These are phyloP conservation scores for Rhinoptilus africanus DNA, from an alignment of 2,113 vertebrate genomes.

Conservation along the genomic window DNA sequence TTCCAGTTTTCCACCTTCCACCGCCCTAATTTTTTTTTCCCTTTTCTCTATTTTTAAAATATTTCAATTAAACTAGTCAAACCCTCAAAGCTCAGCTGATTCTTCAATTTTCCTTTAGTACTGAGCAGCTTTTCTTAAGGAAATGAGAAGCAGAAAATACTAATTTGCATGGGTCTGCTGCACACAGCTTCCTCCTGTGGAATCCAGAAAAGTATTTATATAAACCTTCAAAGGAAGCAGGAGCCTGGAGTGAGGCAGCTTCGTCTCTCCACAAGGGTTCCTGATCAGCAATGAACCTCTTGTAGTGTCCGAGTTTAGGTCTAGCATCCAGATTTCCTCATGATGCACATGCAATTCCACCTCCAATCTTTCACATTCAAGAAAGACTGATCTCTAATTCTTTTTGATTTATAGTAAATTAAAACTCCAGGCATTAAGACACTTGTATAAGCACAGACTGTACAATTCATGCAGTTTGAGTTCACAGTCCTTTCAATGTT, in stretches of 20 bases:
- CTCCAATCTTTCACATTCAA: not conserved
- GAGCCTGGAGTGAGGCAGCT: not conserved
- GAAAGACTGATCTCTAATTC: not conserved
- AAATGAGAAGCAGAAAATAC: not conserved
- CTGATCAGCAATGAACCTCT: not conserved
- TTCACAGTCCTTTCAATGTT: not conserved
- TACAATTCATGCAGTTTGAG: not conserved
- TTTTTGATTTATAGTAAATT: not conserved
- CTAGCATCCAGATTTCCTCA: not conserved
- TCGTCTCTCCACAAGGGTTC: not conserved
- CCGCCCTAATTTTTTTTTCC: not conserved
- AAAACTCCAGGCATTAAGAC: not conserved
- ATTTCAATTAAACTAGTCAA: not conserved
- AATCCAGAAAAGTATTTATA: not conserved
- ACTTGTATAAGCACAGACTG: not conserved
- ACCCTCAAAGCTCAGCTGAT: not conserved
- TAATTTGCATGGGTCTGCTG: not conserved
- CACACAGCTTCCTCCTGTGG: not conserved
- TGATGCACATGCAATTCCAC: not conserved
- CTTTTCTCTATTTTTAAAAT: not conserved
- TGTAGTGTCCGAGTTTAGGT: not conserved
- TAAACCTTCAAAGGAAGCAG: not conserved
- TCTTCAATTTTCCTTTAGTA: not conserved
- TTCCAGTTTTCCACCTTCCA: not conserved
- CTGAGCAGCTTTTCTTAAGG: not conserved